A percentile compares a stretch with the other conserved stretches of the same genome.
These are phyloP conservation scores for Suricata suricatta DNA, from an alignment of 2,113 vertebrate genomes.

Conservation along the genomic window DNA sequence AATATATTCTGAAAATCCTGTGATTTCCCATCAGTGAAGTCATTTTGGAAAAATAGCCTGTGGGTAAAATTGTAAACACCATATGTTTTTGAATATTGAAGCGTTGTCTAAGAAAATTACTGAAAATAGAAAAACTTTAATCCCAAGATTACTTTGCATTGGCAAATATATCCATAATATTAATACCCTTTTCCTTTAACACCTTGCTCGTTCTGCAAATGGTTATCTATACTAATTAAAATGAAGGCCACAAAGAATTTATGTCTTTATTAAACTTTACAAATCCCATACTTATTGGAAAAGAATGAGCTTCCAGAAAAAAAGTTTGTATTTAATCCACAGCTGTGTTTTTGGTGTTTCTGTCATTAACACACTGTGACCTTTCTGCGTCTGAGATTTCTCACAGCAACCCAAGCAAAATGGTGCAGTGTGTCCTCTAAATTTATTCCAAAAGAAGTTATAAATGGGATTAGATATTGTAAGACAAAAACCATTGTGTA, in stretches of 20 bases:
- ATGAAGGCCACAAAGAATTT: neutral
- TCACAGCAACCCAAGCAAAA: neutral
- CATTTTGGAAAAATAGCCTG: conserved; percentile 73
- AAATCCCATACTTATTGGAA: neutral
- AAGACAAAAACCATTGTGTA: neutral
- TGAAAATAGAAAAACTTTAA: conserved; percentile 35
- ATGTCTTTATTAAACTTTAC: neutral
- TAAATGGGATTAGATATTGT: neutral
- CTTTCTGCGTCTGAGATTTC: conserved; percentile 1
- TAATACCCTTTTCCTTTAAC: conserved; percentile 41
- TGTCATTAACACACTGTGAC: neutral
- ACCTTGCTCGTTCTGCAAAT: conserved; percentile 38
- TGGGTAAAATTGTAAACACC: conserved; percentile 73
- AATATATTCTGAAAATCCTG: conserved; percentile 57
- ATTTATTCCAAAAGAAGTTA: neutral
- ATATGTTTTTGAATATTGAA: conserved; percentile 72
- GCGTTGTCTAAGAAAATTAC: conserved; percentile 56
- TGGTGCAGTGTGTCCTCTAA: neutral
- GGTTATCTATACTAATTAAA: conserved; percentile 43
- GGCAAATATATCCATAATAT: conserved; percentile 12
- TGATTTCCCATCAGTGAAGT: conserved; percentile 65
- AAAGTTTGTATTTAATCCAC: neutral
- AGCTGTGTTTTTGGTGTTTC: neutral
- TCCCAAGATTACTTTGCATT: conserved; percentile 56
- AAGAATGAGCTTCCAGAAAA: neutral